These are phyloP conservation scores for Argyra leucocephala DNA, from an alignment of 2,888 invertebrate species.

Conservation along the genomic window DNA sequence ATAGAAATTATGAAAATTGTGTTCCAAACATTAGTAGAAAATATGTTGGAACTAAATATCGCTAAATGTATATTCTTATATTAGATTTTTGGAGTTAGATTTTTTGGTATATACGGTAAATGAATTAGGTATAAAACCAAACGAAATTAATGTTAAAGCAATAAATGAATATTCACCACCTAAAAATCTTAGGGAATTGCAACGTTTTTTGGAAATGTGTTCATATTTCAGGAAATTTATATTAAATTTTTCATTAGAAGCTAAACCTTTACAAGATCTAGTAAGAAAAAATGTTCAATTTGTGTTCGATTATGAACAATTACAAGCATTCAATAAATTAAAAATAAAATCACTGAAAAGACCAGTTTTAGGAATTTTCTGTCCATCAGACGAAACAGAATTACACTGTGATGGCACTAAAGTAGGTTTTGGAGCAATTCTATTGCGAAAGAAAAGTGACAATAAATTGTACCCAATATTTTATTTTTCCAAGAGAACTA, in stretches of 20 bases:
- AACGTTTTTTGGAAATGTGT: conserved; percentile 27
- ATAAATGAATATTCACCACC: conserved; percentile 23
- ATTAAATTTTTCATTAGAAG: conserved; percentile 20
- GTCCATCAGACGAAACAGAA: conserved; percentile 25
- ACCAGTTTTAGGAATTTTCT: conserved; percentile 28
- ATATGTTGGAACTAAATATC: too few species aligned
- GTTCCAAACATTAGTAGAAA: too few species aligned
- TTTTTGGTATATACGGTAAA: conserved; percentile 12
- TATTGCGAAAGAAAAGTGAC: conserved; percentile 21
- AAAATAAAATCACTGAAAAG: conserved; percentile 2
- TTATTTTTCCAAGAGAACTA: conserved; percentile 29
- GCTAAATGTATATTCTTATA: too few species aligned
- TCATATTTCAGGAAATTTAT: conserved; percentile 29
- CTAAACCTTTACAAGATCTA: not conserved
- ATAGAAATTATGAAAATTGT: too few species aligned
- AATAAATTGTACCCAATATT: conserved; percentile 25
- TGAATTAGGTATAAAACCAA: conserved; percentile 7
- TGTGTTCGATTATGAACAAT: conserved; percentile 2
- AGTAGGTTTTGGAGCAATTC: conserved; percentile 25
- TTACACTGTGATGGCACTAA: conserved; percentile 28
- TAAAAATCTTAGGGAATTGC: conserved; percentile 22
- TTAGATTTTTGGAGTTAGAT: too few species aligned
- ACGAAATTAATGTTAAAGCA: conserved; percentile 17
- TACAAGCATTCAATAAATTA: conserved; percentile 9
- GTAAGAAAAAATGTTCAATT: not conserved